Percentiles rank a stretch among this genome's conserved stretches.
Evolutionary conservation across 1,140 invertebrate species (phyloP).

Genomic region (Pogonus chalceus): DNA sequence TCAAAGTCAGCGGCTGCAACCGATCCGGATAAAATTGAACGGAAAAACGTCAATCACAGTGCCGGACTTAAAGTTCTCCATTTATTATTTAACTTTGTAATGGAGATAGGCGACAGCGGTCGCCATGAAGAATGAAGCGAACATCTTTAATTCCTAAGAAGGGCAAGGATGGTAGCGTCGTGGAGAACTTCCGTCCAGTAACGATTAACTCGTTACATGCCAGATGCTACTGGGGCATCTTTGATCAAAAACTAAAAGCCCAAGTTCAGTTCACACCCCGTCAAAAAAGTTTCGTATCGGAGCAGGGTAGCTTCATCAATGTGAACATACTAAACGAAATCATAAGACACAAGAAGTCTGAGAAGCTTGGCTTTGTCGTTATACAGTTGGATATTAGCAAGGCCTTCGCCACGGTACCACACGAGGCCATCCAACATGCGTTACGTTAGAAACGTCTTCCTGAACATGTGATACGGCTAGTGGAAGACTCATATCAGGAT

Average conservation of each 20-base stretch:
- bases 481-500: too few species aligned
- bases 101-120: conserved; percentile 14
- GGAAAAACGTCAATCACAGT: too few species aligned
- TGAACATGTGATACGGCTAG: conserved; percentile 13
- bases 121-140: conserved; percentile 19
- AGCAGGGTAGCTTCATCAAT: too few species aligned
- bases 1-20: too few species aligned
- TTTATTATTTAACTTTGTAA: too few species aligned
- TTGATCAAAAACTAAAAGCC: too few species aligned
- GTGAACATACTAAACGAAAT: conserved; percentile 10
- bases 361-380: conserved; percentile 10
- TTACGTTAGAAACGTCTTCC: conserved; percentile 12
- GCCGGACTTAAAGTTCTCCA: too few species aligned
- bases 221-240: conserved; percentile 21
- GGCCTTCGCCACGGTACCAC: conserved; percentile 28
- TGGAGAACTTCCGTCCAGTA: too few species aligned
- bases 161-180: too few species aligned
- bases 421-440: conserved; percentile 15
- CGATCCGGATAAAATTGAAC: too few species aligned
- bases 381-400: conserved; percentile 24
- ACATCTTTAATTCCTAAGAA: conserved; percentile 26
- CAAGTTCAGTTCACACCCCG: conserved; percentile 11
- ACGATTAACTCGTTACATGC: conserved; percentile 11
- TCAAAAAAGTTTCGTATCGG: conserved; percentile 25
- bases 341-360: conserved; percentile 15